These are phyloP conservation scores for Gallinago solitaria DNA, from an alignment of 2,797 vertebrate genomes.

Conservation along the genomic window DNA sequence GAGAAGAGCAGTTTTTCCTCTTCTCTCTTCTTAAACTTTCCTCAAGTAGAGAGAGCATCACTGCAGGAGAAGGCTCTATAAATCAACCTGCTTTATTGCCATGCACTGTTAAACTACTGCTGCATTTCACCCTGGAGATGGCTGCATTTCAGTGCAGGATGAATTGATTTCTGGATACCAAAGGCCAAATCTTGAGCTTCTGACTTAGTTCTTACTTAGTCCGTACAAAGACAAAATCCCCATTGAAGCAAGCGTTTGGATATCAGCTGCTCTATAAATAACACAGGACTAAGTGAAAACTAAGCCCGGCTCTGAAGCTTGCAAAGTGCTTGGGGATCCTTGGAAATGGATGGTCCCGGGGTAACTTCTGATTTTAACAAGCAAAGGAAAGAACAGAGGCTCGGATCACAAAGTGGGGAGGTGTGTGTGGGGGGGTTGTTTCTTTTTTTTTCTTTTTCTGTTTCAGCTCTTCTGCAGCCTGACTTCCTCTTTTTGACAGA, in stretches of 20 bases:
- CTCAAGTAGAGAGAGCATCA: not conserved
- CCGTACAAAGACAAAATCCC: constrained; percentile 32
- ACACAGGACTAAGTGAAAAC: constrained; percentile 16
- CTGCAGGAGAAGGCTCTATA: constrained; percentile 25
- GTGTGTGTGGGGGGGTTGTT: not conserved
- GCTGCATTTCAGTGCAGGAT: not conserved
- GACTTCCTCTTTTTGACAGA: constrained; percentile 33
- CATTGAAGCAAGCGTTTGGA: constrained; percentile 3
- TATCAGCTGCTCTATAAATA: constrained; percentile 55
- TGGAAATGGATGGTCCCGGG: not conserved
- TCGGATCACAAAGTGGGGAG: not conserved
- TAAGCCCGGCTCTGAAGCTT: constrained; percentile 31
- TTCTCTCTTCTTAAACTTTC: not conserved
- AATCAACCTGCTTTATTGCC: constrained; percentile 55
- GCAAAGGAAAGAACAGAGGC: constrained; percentile 58
- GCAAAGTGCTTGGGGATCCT: constrained; percentile 30
- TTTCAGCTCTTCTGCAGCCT: not conserved
- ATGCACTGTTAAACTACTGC: not conserved
- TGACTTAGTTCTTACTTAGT: constrained; percentile 38
- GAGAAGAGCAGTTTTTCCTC: not conserved
- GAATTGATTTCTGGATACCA: constrained; percentile 22
- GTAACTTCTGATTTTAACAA: constrained; percentile 52
- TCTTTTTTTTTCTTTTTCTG: not conserved
- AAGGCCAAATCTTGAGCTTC: constrained; percentile 55
- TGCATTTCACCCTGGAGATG: constrained; percentile 14